phyloP scores from a whole-genome alignment of 2,113 vertebrate genomes.

The Agelaius phoeniceus region DNA sequence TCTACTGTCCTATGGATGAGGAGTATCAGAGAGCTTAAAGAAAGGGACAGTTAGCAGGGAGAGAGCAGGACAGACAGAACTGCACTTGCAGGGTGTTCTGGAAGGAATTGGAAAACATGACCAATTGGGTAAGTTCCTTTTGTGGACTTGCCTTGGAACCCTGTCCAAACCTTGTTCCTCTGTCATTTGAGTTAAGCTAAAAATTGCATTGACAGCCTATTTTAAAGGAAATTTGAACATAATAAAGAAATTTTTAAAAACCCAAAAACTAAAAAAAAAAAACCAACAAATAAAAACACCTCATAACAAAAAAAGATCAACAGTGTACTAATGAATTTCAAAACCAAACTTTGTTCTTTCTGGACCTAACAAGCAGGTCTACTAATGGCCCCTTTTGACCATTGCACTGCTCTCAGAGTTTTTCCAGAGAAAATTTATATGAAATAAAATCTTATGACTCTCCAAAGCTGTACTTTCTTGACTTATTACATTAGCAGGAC shows the following conservation, averaged over 20 bases:
- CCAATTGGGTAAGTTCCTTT: background rate
- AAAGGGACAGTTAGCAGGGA: background rate
- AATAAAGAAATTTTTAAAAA: background rate
- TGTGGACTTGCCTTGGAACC: background rate
- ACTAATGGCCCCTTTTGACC: background rate
- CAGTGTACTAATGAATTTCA: background rate
- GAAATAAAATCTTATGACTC: conserved; percentile 56
- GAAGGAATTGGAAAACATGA: background rate
- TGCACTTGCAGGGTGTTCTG: background rate
- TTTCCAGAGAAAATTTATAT: conserved; percentile 29
- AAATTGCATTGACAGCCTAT: background rate
- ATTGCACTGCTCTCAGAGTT: background rate
- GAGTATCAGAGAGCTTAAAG: conserved; percentile 3
- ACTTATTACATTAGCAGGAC: conserved; percentile 52
- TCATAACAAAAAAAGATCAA: background rate
- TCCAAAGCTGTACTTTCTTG: conserved; percentile 54
- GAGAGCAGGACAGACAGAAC: background rate
- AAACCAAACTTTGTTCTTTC: background rate
- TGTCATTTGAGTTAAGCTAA: background rate
- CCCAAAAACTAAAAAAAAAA: too few relatives aligned
- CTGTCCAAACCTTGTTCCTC: background rate
- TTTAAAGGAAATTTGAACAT: background rate
- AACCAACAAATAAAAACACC: background rate
- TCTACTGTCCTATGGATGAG: background rate
- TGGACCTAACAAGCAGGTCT: background rate